phyloP scores from a whole-genome alignment of 2,888 invertebrate species.

The Syritta pipiens region DNA sequence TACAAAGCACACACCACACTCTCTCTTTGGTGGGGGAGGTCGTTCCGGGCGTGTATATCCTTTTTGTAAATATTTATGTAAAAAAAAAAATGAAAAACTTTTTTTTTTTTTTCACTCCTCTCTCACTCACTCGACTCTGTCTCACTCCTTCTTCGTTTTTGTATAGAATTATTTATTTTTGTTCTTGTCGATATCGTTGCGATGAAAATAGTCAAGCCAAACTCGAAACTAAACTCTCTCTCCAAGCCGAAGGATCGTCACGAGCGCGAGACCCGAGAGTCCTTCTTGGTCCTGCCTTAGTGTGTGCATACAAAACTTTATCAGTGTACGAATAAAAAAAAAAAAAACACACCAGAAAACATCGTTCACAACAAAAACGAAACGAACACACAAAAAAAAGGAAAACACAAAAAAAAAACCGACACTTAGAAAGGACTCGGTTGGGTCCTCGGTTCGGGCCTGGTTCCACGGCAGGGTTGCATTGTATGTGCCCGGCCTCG shows the following conservation, averaged over 20 bases:
- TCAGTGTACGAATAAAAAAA: slow-evolving; percentile 36
- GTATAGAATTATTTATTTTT: too few species aligned
- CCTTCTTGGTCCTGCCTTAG: slow-evolving; percentile 39
- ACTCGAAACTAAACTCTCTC: too few species aligned
- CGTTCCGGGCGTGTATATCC: not conserved
- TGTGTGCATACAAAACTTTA: slow-evolving; percentile 46
- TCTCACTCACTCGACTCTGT: too few species aligned
- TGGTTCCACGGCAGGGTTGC: too few species aligned
- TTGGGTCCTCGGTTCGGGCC: too few species aligned
- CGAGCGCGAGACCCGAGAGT: slow-evolving; percentile 27
- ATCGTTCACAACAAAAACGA: slow-evolving; percentile 57
- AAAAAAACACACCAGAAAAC: slow-evolving; percentile 48
- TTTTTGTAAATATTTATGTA: slow-evolving; percentile 35
- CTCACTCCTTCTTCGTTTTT: not conserved
- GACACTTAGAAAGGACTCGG: slow-evolving; percentile 49
- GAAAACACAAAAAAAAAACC: slow-evolving; percentile 35
- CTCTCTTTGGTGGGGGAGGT: not conserved
- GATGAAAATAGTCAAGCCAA: too few species aligned
- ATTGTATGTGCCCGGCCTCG: slow-evolving; percentile 35
- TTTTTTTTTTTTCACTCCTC: too few species aligned
- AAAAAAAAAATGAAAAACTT: slow-evolving; percentile 9
- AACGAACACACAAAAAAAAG: slow-evolving; percentile 10
- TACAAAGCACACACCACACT: slow-evolving; percentile 20
- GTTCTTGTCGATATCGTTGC: too few species aligned
- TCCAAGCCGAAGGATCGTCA: slow-evolving; percentile 12